A percentile compares a stretch with the other conserved stretches of the same genome.
Conservation (phyloP, 2,888 invertebrate genomes). For the Diabrotica balteata region DNA sequence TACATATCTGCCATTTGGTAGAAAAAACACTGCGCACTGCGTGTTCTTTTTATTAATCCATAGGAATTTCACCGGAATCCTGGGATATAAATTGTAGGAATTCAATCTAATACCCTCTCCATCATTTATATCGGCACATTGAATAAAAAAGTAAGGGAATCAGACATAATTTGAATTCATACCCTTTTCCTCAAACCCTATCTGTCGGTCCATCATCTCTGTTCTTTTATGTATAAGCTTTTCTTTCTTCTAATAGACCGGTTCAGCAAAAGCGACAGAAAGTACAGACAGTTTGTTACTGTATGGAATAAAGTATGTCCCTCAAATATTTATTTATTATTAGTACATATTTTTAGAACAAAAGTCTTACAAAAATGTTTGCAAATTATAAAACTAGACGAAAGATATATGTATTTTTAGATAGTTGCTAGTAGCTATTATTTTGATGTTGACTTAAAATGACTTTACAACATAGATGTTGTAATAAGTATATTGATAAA, state of each 20-base stretch:
- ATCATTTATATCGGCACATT: slow-evolving; percentile 20
- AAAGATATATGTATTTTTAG: too few relatives aligned
- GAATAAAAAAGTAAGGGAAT: slow-evolving; percentile 18
- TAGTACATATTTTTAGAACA: too few relatives aligned
- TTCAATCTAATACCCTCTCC: slow-evolving; percentile 21
- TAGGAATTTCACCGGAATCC: not conserved
- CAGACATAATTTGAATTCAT: slow-evolving; percentile 27
- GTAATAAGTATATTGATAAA: too few relatives aligned
- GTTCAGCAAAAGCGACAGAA: too few relatives aligned
- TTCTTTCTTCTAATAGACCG: not conserved
- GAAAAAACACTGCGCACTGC: slow-evolving; percentile 9
- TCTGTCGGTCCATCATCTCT: slow-evolving; percentile 29
- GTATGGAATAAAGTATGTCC: too few relatives aligned
- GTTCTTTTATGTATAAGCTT: slow-evolving; percentile 28
- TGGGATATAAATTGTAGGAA: slow-evolving; percentile 12
- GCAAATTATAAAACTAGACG: too few relatives aligned
- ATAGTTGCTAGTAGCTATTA: too few relatives aligned
- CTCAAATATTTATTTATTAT: too few relatives aligned
- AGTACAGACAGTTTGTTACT: too few relatives aligned
- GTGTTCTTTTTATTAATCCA: slow-evolving; percentile 20
- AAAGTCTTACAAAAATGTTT: too few relatives aligned
- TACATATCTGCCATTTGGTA: slow-evolving; percentile 12
- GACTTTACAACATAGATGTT: too few relatives aligned
- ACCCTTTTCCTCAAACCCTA: slow-evolving; percentile 13
- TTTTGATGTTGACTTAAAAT: too few relatives aligned